Evolutionary conservation across 2,888 invertebrate genomes (phyloP), one percentile per base, ranked within the genome.

Genomic region (Limnephilus auricula): DNA sequence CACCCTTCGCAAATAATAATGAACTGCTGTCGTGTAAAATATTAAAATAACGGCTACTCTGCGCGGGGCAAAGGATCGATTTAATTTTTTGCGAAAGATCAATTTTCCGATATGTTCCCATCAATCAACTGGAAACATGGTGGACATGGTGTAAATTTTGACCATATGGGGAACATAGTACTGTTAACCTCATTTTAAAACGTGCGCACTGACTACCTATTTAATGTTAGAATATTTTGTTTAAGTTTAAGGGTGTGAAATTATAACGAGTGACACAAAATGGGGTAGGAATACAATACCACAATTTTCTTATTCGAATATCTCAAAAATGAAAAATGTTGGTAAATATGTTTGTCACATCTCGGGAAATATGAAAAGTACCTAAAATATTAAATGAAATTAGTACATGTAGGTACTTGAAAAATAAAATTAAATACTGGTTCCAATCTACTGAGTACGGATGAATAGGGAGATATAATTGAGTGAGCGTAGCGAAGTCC

Each of bases 41-140:
- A 65, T 65, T 50, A n/a, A 65, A 85, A 25, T 40, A 40, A 85
- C 84, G 84, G 40, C 84, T n/a, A 45, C 30, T 85, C 40, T n/a
- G 30, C 13, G 5, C 37, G 84, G 12, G 84, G 4, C 31, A 13
- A 80, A 15, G 13, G 84, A 37, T 37, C 45, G 85, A 85, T 40
- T n/a, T 45, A n/a, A 25, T 84, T 40, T 85, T 85, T 82, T 82
- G 82, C 82, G 34, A 85, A 45, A 45, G 37, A 40, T 85, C 45
- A 45, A 45, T 85, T 40, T 85, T 85, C 85, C 85, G 45, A 45
- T 85, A 85, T 40, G 40, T 40, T 85, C 85, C 85, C 85, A 45
- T 40, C 85, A n/a, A 85, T 85, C 85, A 85, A 6, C 85, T 45
- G 45, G 32, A 80, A 31, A n/a, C 25, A 25, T 37, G 34, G 82